A percentile compares a stretch with the other conserved stretches of the same genome.
These are phyloP conservation scores for Gracilinanus agilis DNA, from an alignment of 2,113 vertebrate species.

Conservation along the genomic window DNA sequence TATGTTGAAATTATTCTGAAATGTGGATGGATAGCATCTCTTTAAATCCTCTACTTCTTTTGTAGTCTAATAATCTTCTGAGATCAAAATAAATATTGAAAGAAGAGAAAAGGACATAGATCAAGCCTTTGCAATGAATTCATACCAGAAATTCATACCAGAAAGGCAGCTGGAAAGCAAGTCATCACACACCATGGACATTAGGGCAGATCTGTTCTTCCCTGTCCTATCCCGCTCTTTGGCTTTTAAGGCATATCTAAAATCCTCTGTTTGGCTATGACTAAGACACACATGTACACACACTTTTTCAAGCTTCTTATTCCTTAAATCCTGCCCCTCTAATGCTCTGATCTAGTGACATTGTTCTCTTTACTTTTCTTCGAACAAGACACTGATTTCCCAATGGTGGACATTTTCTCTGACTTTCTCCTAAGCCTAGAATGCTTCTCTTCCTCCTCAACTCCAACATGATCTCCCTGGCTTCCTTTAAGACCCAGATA, in stretches of 20 bases:
- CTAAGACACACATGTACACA: background rate
- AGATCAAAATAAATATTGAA: background rate
- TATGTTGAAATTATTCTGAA: background rate
- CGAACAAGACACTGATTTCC: background rate
- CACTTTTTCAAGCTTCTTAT: no score
- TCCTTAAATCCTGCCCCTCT: no score
- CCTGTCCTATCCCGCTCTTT: background rate
- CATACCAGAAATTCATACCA: background rate
- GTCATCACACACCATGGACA: background rate
- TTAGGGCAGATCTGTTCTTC: constrained; percentile 17
- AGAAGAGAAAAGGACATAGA: background rate
- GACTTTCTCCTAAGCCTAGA: background rate
- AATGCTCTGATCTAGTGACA: background rate
- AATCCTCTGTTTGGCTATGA: background rate
- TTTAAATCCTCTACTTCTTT: background rate
- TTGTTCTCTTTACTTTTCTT: background rate
- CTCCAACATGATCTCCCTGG: background rate
- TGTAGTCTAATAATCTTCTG: background rate
- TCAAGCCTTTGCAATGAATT: background rate
- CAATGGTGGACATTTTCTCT: background rate
- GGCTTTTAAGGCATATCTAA: background rate
- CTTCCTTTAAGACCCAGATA: background rate
- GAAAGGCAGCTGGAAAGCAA: background rate
- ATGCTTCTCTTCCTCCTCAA: background rate
- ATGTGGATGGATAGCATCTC: background rate